phyloP scores from a whole-genome alignment of 2,113 vertebrate genomes.

The Alexandromys fortis region DNA sequence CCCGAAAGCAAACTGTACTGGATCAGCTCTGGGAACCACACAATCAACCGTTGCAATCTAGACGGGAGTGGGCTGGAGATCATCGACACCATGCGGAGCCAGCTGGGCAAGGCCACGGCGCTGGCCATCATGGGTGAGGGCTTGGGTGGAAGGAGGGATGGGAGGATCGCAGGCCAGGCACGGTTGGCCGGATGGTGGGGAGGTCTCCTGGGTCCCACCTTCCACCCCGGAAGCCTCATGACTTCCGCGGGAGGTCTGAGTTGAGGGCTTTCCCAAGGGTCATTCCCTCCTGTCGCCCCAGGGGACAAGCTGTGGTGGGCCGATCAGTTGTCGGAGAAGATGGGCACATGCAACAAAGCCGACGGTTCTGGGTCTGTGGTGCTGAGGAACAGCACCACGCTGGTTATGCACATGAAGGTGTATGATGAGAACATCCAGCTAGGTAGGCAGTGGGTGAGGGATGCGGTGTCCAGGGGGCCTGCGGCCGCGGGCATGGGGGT shows the following conservation, averaged over 20 bases:
- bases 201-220: neutral
- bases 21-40: slow-evolving; percentile 95
- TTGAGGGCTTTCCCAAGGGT: neutral
- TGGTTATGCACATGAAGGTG: slow-evolving; percentile 99
- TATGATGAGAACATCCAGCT: slow-evolving; percentile 94
- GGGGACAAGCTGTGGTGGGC: slow-evolving; percentile 98
- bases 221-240: neutral
- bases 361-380: slow-evolving; percentile 90
- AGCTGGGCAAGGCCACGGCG: slow-evolving; percentile 94
- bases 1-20: slow-evolving; percentile 93
- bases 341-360: slow-evolving; percentile 95
- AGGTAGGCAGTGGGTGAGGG: neutral
- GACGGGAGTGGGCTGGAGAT: slow-evolving; percentile 91
- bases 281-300: slow-evolving; percentile 70
- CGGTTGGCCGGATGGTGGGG: accelerated
- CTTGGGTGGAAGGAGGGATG: neutral
- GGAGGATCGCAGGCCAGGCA: neutral
- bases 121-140: slow-evolving; percentile 96
- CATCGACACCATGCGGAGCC: slow-evolving; percentile 87
- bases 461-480: accelerated
- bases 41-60: slow-evolving; percentile 93
- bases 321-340: slow-evolving; percentile 94
- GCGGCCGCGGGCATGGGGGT: accelerated
- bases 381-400: slow-evolving; percentile 93
- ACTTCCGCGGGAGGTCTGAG: neutral